A percentile compares a stretch with the other conserved stretches of the same genome.
These are phyloP conservation scores for Rhagium mordax DNA, from an alignment of 2,888 invertebrate genomes.

Conservation along the genomic window DNA sequence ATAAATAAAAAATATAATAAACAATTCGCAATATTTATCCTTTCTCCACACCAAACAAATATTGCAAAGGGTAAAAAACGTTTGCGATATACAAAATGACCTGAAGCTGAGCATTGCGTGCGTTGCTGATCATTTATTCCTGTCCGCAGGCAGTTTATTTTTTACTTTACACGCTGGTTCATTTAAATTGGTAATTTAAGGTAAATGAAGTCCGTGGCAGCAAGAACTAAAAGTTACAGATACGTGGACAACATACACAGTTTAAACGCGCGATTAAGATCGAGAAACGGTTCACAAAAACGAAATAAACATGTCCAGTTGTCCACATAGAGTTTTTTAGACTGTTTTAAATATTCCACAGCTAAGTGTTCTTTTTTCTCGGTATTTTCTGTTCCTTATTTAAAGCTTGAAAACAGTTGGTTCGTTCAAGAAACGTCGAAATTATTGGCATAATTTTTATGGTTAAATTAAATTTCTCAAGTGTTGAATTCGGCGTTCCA, in stretches of 20 bases:
- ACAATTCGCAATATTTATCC: neutral
- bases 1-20: neutral
- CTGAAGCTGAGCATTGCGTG: neutral
- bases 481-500: no score
- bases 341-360: no score
- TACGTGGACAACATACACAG: neutral
- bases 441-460: no score
- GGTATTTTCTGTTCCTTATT: no score
- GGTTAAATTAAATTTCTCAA: no score
- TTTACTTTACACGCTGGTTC: neutral
- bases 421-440: no score
- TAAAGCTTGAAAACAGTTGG: no score
- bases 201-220: neutral
- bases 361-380: no score
- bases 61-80: neutral
- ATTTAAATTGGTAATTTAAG: conserved; percentile 11
- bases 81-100: conserved; percentile 1
- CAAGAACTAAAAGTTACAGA: neutral
- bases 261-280: no score
- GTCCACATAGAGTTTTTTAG: no score
- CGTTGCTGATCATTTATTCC: neutral
- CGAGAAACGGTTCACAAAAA: no score
- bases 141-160: neutral
- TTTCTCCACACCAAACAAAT: neutral
- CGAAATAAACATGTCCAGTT: no score